Evolutionary conservation across 92 coral and sea anemone genomes (phyloP), one percentile per base, ranked within the genome.

Genomic region (Blastomussa wellsi): DNA sequence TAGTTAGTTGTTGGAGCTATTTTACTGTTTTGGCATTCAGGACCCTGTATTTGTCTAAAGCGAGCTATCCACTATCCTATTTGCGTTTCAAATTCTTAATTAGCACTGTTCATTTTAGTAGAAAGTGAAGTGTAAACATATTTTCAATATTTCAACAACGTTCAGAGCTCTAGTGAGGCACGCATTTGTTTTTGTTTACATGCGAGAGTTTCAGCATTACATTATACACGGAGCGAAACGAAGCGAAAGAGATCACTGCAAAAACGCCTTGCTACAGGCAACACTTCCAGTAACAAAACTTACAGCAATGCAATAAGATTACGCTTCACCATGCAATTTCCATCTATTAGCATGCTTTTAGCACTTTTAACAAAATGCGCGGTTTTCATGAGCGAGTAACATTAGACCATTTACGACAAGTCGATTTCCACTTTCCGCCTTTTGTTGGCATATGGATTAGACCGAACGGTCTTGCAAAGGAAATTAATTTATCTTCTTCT

Each of bases 361-460:
- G 39, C 39, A 42, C 79, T 44, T 0, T 26, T 42, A 75, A 49
- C 79, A 75, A 44, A 75, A 75, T 20, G 22, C 41, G 10, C 35
- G 3, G 41, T 31, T 5, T 31, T 44, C 42, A 35, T 78, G 72
- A 78, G 37, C 22, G 48, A 36, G 17, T 22, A 35, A 48, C 69
- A 78, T 35, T 79, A 31, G 11, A 4, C 74, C 24, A 16, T 69
- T 70, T 28, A 48, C 35, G 15, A 51, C 48, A 49, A 31, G 19
- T 55, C 51, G 86, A 51, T 49, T 41, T 36, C 55, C 37, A 2
- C 16, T 52, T 71, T 52, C 73, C 16, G n/a, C 42, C 79, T 41
- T 73, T 73, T 82, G 73, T 82, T 72, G 53, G 26, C 55, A 52
- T 79, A 52, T 26, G 71, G 72, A 82, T 82, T 74, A 82, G 13